Percentiles rank a stretch among this genome's conserved stretches.
These are phyloP conservation scores for Plectrocnemia conspersa DNA, from an alignment of 1,140 invertebrate genomes.

Conservation along the genomic window DNA sequence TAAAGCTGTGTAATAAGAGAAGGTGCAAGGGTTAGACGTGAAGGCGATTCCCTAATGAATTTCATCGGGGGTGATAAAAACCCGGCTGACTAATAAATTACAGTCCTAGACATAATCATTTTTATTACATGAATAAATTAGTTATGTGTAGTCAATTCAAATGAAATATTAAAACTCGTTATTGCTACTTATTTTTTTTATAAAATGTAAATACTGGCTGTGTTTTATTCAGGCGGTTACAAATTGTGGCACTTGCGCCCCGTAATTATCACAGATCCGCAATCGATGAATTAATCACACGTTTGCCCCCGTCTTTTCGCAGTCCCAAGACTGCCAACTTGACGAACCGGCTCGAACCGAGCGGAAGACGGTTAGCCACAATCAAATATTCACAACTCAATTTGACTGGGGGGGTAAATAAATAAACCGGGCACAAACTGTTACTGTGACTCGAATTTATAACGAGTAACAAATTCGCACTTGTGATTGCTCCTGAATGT, in stretches of 20 bases:
- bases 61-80: neutral
- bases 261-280: too few species aligned
- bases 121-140: too few species aligned
- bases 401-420: slow-evolving; percentile 31
- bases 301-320: slow-evolving; percentile 5
- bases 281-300: slow-evolving; percentile 18
- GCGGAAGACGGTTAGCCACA: slow-evolving; percentile 30
- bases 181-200: too few species aligned
- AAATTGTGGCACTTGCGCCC: too few species aligned
- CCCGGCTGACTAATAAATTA: slow-evolving; percentile 2
- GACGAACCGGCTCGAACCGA: neutral
- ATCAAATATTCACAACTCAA: slow-evolving; percentile 36
- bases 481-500: slow-evolving; percentile 33
- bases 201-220: too few species aligned
- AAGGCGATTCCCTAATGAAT: slow-evolving; percentile 6
- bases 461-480: slow-evolving; percentile 33
- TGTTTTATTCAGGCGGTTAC: too few species aligned
- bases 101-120: too few species aligned
- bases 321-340: slow-evolving; percentile 13
- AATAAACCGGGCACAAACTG: slow-evolving; percentile 24
- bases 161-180: too few species aligned
- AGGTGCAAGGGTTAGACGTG: slow-evolving; percentile 8
- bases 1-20: slow-evolving; percentile 19
- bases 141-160: too few species aligned
- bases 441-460: slow-evolving; percentile 31